Base-by-base conservation (phyloP, 2,797 vertebrate genomes). In the Pempheris klunzingeri region DNA sequence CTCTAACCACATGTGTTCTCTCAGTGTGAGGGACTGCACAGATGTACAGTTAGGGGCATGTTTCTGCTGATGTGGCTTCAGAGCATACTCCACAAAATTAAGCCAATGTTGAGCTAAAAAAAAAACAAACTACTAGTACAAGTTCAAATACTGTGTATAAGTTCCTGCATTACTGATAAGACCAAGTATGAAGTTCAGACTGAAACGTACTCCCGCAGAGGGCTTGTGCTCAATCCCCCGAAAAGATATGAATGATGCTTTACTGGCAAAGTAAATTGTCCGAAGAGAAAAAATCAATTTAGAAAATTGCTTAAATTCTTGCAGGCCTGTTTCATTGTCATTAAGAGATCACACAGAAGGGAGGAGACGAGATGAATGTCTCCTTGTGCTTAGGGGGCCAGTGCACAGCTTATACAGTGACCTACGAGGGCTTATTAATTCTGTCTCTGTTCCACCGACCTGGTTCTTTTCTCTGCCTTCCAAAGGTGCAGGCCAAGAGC, bases 281-380 rank as follows among this genome's bases (percentile, higher is more conserved):
- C 74, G 80, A 87, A 88, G 90, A 90, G 81, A 87, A 92, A n/a
- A 94, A 93, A 95, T 94, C 90, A 82, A 94, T 94, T 94, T 92
- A 81, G 90, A 93, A 94, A 94, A 95, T 94, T 93, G 90, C 91
- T 91, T 82, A 82, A 93, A 94, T 93, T 94, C 90, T 92, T 92
- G 81, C 85, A 82, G 90, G 83, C 85, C 86, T 79, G 81, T 91
- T 93, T 91, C 80, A 87, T 87, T 85, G 91, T 92, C 91, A 91
- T 93, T 93, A 94, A 87, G 86, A 92, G 90, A 93, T 92, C 80
- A 82, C 82, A 85, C 76, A 61, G 76, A 84, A 62, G 74, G 74
- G 81, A 72, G 77, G 75, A 71, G 86, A 58, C 54, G 75, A 84
- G 82, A 86, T 83, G 58, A 80, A 88, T 87, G 87, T 84, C 78